Base-by-base conservation (phyloP, 2,888 invertebrate species). In the Ligdia adustata region DNA sequence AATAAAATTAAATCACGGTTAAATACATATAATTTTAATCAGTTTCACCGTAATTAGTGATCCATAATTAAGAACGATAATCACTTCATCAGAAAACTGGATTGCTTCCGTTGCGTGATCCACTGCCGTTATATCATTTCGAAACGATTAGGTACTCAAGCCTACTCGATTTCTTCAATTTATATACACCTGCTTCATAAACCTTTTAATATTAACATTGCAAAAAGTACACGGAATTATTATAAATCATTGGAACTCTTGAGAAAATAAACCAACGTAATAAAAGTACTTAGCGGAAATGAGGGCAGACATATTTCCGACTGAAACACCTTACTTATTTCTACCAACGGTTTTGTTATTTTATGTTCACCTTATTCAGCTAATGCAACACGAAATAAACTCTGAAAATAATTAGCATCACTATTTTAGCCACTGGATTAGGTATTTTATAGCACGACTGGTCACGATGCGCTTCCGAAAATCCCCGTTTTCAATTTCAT, bases 391-490 rank as follows among this genome's bases (percentile, higher is more conserved):
- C 67, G 9, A 72, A 75, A 73, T 74, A 70, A 70, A 66, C 65
- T 67, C 65, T n/a, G n/a, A n/a, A n/a, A n/a, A n/a, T 75, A 69
- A 81, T 79, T 76, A 65, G 12, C 15, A 24, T 77, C 72, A 75
- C 73, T 22, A 70, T 74, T 75, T 79, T 71, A 75, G 75, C 73
- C 72, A 73, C 72, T 66, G 72, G 62, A 73, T 77, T 79, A 68
- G 66, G 67, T 64, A 63, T 76, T 82, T 83, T 79, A 83, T 82
- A 75, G 74, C 73, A 57, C 57, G 63, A 52, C 43, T 55, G 69
- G 81, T 85, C 82, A 85, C 83, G 84, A 82, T 66, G 69, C 73
- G 74, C 73, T 76, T 74, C 77, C 68, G 72, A 78, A 77, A 69
- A 69, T 63, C 52, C 52, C 43, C 41, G 43, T 39, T 37, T 43